A percentile compares a stretch with the other conserved stretches of the same genome.
These are phyloP conservation scores for Xestobium rufovillosum DNA, from an alignment of 2,888 invertebrate genomes.

Conservation along the genomic window DNA sequence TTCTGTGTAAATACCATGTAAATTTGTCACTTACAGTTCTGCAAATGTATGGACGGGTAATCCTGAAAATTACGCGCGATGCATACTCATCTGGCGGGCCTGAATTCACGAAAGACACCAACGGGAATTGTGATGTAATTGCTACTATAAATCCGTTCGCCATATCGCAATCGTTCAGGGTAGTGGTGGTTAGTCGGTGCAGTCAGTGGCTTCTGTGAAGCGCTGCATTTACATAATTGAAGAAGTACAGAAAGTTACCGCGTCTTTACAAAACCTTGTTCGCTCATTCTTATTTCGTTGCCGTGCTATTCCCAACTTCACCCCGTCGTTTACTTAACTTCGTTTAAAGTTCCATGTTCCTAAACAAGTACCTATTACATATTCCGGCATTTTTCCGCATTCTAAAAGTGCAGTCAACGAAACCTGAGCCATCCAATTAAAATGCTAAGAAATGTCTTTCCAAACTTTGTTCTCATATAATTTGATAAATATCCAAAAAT, in stretches of 20 bases:
- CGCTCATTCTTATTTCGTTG: constrained; percentile 36
- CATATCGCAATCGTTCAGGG: constrained; percentile 25
- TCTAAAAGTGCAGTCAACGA: too few relatives aligned
- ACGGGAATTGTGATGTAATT: constrained; percentile 26
- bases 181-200: not conserved
- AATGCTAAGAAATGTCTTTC: too few relatives aligned
- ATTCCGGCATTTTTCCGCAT: constrained; percentile 16
- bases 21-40: constrained; percentile 2
- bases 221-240: constrained; percentile 38
- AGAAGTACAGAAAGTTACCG: constrained; percentile 37
- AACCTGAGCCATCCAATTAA: too few relatives aligned
- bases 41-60: constrained; percentile 1
- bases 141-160: constrained; percentile 27
- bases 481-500: too few relatives aligned
- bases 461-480: too few relatives aligned
- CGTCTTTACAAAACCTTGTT: constrained; percentile 35
- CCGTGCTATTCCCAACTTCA: constrained; percentile 35
- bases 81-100: constrained; percentile 20
- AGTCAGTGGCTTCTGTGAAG: constrained; percentile 23
- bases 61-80: constrained; percentile 18
- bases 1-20: too few relatives aligned
- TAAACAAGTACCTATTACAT: constrained; percentile 33
- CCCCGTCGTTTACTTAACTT: constrained; percentile 36
- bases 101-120: constrained; percentile 24
- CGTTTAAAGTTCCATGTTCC: constrained; percentile 33